A percentile compares a stretch with the other conserved stretches of the same genome.
Evolutionary conservation across 2,888 invertebrate species (phyloP).

Genomic region (Bimastos eiseni): DNA sequence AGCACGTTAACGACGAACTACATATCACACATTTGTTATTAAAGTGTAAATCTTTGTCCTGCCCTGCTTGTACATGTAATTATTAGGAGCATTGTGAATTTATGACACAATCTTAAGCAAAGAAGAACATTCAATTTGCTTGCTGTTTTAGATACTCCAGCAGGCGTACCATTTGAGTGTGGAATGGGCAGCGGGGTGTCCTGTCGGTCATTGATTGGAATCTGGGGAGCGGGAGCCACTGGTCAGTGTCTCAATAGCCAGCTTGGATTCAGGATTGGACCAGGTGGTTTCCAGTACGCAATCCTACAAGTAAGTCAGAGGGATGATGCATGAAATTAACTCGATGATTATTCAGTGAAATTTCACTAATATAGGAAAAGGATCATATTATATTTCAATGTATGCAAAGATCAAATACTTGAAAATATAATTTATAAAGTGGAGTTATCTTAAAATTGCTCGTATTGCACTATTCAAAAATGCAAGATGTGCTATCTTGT

Average conservation of each 20-base stretch:
- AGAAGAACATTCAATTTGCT: neutral
- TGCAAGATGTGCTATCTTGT: no score
- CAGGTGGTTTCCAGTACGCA: slow-evolving; percentile 23
- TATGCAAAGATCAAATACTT: no score
- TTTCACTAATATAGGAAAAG: no score
- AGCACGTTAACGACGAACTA: no score
- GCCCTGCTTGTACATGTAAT: no score
- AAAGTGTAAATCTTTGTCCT: no score
- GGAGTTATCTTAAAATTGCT: no score
- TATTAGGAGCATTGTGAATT: neutral
- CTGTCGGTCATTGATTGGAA: slow-evolving; percentile 18
- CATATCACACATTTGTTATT: no score
- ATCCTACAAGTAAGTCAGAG: slow-evolving; percentile 31
- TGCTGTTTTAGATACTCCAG: neutral
- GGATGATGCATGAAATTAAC: neutral
- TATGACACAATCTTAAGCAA: no score
- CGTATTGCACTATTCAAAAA: no score
- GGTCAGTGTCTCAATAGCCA: slow-evolving; percentile 27
- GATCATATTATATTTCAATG: no score
- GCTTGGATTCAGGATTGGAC: slow-evolving; percentile 33
- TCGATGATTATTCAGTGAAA: neutral
- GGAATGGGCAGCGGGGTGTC: neutral
- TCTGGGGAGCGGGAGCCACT: slow-evolving; percentile 30
- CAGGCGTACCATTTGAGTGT: neutral
- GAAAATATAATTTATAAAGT: no score